phyloP scores from a whole-genome alignment of 30 jellyfish, hydroid and myxozoan genomes.

The Nemopilema nomurai region DNA sequence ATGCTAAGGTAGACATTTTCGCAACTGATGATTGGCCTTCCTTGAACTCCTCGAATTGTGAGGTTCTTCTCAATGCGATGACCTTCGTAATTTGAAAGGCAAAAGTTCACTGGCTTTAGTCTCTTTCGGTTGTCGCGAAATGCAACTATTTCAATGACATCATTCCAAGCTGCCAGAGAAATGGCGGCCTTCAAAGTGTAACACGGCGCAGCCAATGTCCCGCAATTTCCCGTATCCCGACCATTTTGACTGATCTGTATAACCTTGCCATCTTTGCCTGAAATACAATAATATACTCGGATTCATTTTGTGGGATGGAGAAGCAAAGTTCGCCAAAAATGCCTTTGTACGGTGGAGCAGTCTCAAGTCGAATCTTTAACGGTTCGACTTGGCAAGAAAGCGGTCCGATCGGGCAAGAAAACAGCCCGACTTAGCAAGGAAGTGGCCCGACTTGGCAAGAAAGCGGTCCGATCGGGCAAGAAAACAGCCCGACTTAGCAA shows the following conservation, averaged over 20 bases:
- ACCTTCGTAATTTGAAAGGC: constrained; percentile 7
- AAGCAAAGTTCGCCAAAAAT: no score
- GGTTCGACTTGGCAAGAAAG: no score
- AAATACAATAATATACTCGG: not conserved
- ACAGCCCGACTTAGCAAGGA: no score
- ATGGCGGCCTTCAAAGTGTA: constrained; percentile 15
- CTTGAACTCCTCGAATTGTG: constrained; percentile 10
- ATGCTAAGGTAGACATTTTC: not conserved
- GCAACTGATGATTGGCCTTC: constrained; percentile 18
- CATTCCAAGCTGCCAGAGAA: constrained; percentile 10
- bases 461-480: no score
- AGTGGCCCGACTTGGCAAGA: no score
- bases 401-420: no score
- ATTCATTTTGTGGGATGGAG: no score
- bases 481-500: no score
- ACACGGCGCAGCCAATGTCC: constrained; percentile 4
- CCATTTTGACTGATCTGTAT: constrained; percentile 5
- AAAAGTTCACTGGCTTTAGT: not conserved
- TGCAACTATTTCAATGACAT: constrained; percentile 10
- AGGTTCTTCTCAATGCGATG: constrained; percentile 9
- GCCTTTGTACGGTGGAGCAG: no score
- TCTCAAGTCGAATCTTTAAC: no score
- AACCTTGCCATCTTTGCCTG: not conserved
- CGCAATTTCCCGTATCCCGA: not conserved
- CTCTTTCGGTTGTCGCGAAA: constrained; percentile 1